Conservation (phyloP, 2,888 invertebrate genomes). For the Drosophila diplacantha region DNA sequence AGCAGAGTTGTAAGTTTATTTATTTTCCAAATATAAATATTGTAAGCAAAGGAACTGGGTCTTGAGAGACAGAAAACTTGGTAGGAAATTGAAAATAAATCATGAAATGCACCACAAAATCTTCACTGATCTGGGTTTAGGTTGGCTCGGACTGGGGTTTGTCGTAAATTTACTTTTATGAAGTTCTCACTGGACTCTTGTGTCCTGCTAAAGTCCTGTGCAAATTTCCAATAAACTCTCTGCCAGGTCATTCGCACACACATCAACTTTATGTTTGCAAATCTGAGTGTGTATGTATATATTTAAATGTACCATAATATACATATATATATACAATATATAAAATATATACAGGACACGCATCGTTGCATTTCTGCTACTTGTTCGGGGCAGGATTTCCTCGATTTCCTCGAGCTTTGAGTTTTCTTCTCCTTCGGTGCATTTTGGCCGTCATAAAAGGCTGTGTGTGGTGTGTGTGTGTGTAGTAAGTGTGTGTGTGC, state of each 20-base stretch:
- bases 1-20: background rate
- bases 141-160: background rate
- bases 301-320: slow-evolving; percentile 18
- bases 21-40: background rate
- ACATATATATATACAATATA: slow-evolving; percentile 12
- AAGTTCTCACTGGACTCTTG: slow-evolving; percentile 1
- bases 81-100: background rate
- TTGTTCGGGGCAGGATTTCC: slow-evolving; percentile 6
- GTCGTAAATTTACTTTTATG: slow-evolving; percentile 2
- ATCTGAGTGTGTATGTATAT: slow-evolving; percentile 11
- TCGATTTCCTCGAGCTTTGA: slow-evolving; percentile 14
- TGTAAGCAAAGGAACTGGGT: background rate
- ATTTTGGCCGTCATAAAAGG: slow-evolving; percentile 40
- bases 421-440: slow-evolving; percentile 34
- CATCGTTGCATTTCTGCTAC: slow-evolving; percentile 31
- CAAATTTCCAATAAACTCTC: slow-evolving; percentile 18
- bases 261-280: slow-evolving; percentile 3
- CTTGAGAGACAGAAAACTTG: background rate
- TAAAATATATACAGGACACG: slow-evolving; percentile 10
- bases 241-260: slow-evolving; percentile 12
- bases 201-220: slow-evolving; percentile 4
- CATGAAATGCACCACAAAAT: background rate
- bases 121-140: background rate
- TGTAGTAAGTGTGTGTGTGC: slow-evolving; percentile 25
- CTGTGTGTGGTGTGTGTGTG: slow-evolving; percentile 19